phyloP scores from a whole-genome alignment of 2,888 invertebrate genomes.

The Galeopsomyia nigrocyanea region DNA sequence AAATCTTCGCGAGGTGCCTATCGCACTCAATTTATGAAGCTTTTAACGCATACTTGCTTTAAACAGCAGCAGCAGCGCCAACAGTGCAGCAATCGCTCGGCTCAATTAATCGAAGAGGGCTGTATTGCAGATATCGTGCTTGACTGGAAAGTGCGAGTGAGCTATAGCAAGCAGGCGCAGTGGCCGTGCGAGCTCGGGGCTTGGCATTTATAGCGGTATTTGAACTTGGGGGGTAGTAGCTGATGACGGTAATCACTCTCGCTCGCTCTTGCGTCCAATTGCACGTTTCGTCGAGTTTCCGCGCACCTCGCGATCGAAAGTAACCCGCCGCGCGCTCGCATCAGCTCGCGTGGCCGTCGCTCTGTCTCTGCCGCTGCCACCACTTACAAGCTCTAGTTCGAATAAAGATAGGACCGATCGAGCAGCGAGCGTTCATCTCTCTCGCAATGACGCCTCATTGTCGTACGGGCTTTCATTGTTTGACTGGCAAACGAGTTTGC shows the following conservation, averaged over 20 bases:
- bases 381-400: too few relatives aligned
- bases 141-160: not conserved
- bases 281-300: conserved; percentile 64
- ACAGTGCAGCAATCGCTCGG: not conserved
- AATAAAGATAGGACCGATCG: too few relatives aligned
- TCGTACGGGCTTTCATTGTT: too few relatives aligned
- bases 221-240: conserved; percentile 57
- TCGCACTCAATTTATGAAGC: too few relatives aligned
- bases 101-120: conserved; percentile 23
- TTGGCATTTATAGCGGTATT: conserved; percentile 63
- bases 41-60: too few relatives aligned
- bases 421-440: too few relatives aligned
- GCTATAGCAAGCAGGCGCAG: conserved; percentile 50
- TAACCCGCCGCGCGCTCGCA: conserved; percentile 51
- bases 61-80: too few relatives aligned
- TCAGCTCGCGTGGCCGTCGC: not conserved
- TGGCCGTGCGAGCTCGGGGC: conserved; percentile 46
- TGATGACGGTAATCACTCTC: conserved; percentile 65
- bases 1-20: too few relatives aligned
- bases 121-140: not conserved
- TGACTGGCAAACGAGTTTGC: too few relatives aligned
- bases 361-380: too few relatives aligned
- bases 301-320: conserved; percentile 63
- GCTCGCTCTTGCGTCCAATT: conserved; percentile 60
- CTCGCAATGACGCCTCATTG: too few relatives aligned